phyloP scores from a whole-genome alignment of 2,888 invertebrate species.

The Eubasilissa splendida region DNA sequence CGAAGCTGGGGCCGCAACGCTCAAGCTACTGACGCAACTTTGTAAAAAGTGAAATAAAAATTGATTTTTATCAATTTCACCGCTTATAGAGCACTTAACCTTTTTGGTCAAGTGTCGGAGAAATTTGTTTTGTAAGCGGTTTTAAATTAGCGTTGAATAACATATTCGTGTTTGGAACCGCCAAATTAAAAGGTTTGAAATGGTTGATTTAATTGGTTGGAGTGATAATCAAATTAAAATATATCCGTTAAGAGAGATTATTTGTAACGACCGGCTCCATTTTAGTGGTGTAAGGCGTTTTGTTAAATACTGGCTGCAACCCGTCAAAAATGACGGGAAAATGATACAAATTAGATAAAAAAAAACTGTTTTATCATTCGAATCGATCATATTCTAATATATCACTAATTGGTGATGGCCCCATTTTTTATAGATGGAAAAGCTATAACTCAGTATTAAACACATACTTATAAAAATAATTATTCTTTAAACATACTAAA shows the following conservation, averaged over 20 bases:
- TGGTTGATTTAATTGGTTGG: constrained; percentile 43
- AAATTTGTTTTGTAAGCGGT: constrained; percentile 5
- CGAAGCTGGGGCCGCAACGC: neutral
- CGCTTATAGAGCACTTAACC: too few relatives aligned
- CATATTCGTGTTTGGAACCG: constrained; percentile 17
- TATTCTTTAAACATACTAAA: too few relatives aligned
- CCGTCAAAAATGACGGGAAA: neutral
- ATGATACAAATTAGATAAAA: too few relatives aligned
- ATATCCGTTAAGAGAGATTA: constrained; percentile 15
- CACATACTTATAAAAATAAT: too few relatives aligned
- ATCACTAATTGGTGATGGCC: too few relatives aligned
- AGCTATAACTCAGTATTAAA: too few relatives aligned
- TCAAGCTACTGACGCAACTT: neutral
- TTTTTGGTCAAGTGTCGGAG: neutral
- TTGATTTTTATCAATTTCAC: too few relatives aligned
- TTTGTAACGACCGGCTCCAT: neutral
- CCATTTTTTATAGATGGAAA: too few relatives aligned
- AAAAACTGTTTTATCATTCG: too few relatives aligned
- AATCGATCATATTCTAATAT: too few relatives aligned
- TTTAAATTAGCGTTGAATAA: constrained; percentile 13
- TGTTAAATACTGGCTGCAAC: neutral
- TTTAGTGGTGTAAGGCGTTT: neutral
- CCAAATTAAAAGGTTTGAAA: constrained; percentile 32
- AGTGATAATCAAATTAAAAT: constrained; percentile 46
- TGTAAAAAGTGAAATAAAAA: neutral